phyloP scores from a whole-genome alignment of 2,797 vertebrate genomes.

The Acipenser transmontanus region DNA sequence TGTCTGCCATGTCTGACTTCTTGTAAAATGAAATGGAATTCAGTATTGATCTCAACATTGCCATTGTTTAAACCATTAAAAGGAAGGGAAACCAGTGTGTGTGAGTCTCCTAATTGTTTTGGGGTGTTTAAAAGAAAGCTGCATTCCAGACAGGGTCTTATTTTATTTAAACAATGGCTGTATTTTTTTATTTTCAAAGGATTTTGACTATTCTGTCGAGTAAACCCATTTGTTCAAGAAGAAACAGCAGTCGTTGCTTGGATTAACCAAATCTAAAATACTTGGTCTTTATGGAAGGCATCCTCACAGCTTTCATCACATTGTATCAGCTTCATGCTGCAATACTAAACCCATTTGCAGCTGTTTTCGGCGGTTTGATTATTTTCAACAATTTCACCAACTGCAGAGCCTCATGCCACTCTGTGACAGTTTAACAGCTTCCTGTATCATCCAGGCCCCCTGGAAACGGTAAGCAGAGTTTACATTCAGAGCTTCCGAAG shows the following conservation, averaged over 20 bases:
- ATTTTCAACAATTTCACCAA: constrained; percentile 54
- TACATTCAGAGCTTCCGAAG: constrained; percentile 47
- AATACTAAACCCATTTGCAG: constrained; percentile 55
- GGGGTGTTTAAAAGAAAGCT: too few relatives aligned
- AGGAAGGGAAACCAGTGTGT: too few relatives aligned
- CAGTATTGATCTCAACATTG: too few relatives aligned
- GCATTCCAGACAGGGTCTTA: too few relatives aligned
- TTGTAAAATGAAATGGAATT: too few relatives aligned
- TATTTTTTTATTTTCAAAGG: too few relatives aligned
- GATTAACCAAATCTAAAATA: constrained; percentile 29
- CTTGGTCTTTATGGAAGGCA: constrained; percentile 24
- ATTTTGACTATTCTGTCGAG: too few relatives aligned
- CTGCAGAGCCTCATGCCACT: constrained; percentile 48
- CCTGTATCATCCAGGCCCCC: constrained; percentile 34
- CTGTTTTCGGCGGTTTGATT: constrained; percentile 55
- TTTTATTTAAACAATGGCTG: too few relatives aligned
- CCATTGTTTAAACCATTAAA: too few relatives aligned
- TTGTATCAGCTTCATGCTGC: constrained; percentile 50
- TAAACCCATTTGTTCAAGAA: background rate
- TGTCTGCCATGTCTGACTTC: too few relatives aligned
- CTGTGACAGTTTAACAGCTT: constrained; percentile 71
- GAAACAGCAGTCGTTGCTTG: constrained; percentile 12
- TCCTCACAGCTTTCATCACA: constrained; percentile 32
- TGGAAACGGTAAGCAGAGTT: constrained; percentile 50
- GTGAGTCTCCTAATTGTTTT: too few relatives aligned